These are phyloP conservation scores for Plebejus argus DNA, from an alignment of 2,888 invertebrate genomes.

Conservation along the genomic window DNA sequence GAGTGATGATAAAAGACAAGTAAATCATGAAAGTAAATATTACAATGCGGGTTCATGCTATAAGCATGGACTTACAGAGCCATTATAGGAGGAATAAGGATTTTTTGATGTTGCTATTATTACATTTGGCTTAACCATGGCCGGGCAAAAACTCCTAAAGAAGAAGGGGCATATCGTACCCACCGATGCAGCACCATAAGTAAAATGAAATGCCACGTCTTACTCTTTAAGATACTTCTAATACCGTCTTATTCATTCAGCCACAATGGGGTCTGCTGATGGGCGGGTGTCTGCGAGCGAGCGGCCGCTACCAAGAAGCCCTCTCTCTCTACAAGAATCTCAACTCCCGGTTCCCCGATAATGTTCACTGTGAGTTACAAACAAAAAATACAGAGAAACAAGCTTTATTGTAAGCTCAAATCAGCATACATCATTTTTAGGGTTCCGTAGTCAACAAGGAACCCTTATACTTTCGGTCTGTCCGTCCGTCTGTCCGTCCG, in stretches of 20 bases:
- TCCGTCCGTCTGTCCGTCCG: too few relatives aligned
- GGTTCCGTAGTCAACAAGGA: too few relatives aligned
- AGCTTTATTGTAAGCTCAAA: background rate
- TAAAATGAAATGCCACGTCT: too few relatives aligned
- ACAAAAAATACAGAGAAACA: background rate
- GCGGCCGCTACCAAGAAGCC: constrained; percentile 91
- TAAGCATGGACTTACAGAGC: too few relatives aligned
- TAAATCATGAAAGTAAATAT: too few relatives aligned
- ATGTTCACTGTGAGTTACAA: constrained; percentile 88
- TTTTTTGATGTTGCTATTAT: too few relatives aligned
- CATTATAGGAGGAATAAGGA: too few relatives aligned
- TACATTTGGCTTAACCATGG: too few relatives aligned
- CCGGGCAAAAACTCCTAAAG: background rate
- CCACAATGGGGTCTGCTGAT: constrained; percentile 91
- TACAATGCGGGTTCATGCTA: too few relatives aligned
- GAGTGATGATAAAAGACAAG: too few relatives aligned
- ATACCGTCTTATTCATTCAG: constrained; percentile 54
- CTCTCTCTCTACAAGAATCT: constrained; percentile 91
- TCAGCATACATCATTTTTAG: background rate
- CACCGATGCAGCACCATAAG: too few relatives aligned
- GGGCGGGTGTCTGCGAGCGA: constrained; percentile 88
- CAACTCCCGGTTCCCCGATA: constrained; percentile 95
- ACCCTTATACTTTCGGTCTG: too few relatives aligned
- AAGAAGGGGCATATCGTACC: background rate
- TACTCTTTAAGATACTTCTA: background rate